Percentiles rank a stretch among this genome's conserved stretches.
Evolutionary conservation across 2,113 vertebrate genomes (phyloP).

Genomic region (Vicugna pacos): DNA sequence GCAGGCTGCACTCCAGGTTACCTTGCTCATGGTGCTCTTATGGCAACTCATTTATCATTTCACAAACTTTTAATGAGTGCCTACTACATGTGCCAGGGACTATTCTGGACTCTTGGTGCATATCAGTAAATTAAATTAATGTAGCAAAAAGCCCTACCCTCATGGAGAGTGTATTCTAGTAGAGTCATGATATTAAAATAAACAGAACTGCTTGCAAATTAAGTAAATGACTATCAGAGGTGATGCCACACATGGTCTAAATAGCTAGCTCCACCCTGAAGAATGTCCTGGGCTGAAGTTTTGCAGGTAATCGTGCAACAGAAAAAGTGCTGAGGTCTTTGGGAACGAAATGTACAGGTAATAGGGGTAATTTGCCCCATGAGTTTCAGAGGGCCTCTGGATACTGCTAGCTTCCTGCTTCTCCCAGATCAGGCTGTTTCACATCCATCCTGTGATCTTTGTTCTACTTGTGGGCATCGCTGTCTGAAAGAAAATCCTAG

Average conservation of each 20-base stretch:
- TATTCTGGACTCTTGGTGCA: neutral
- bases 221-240: neutral
- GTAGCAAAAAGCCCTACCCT: neutral
- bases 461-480: neutral
- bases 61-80: constrained; percentile 9
- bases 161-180: neutral
- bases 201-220: neutral
- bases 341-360: neutral
- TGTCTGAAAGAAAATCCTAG: constrained; percentile 1
- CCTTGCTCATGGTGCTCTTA: neutral
- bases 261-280: neutral
- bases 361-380: neutral
- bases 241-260: neutral
- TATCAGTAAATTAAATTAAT: constrained; percentile 38
- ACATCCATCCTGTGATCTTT: neutral
- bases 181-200: constrained; percentile 17
- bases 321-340: neutral
- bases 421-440: neutral
- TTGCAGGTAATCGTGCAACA: neutral
- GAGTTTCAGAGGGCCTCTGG: constrained; percentile 15
- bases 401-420: neutral
- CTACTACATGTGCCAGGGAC: neutral
- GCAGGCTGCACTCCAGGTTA: neutral
- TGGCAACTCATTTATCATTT: constrained; percentile 13
- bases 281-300: neutral